A percentile compares a stretch with the other conserved stretches of the same genome.
Evolutionary conservation across 2,113 vertebrate genomes (phyloP).

Genomic region (Hydrochoerus hydrochaeris): DNA sequence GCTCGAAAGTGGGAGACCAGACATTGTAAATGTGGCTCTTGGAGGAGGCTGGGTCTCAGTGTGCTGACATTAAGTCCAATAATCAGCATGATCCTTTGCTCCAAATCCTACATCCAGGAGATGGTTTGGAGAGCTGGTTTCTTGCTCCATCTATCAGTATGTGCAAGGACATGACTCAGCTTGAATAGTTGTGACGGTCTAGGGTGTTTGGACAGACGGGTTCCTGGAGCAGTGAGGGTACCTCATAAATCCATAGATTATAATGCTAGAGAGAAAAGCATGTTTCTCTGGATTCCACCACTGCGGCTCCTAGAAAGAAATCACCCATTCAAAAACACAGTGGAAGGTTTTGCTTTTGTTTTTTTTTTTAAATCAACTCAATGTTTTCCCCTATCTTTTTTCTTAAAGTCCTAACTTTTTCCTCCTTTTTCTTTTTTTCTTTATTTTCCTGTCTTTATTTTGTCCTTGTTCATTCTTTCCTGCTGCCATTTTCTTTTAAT

Average conservation of each 20-base stretch:
- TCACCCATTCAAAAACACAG: background rate
- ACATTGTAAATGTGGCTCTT: background rate
- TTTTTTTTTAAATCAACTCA: background rate
- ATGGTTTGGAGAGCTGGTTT: background rate
- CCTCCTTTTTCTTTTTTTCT: background rate
- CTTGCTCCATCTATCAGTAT: background rate
- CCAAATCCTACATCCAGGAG: background rate
- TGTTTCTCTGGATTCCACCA: background rate
- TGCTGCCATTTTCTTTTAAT: background rate
- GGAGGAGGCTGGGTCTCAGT: background rate
- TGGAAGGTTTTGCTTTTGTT: background rate
- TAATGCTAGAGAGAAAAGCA: background rate
- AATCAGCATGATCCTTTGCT: background rate
- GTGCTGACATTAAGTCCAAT: background rate
- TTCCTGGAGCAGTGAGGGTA: background rate
- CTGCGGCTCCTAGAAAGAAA: background rate
- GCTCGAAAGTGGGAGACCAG: background rate
- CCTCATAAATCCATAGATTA: background rate
- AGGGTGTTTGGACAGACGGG: background rate
- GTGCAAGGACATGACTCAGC: background rate
- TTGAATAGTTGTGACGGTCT: background rate
- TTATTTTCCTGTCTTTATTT: background rate
- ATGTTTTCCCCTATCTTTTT: background rate
- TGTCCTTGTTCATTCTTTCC: background rate
- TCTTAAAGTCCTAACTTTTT: background rate